Percentiles rank a stretch among this genome's conserved stretches.
Conservation (phyloP, 1,140 invertebrate species). For the Rhagoletis zephyria region DNA sequence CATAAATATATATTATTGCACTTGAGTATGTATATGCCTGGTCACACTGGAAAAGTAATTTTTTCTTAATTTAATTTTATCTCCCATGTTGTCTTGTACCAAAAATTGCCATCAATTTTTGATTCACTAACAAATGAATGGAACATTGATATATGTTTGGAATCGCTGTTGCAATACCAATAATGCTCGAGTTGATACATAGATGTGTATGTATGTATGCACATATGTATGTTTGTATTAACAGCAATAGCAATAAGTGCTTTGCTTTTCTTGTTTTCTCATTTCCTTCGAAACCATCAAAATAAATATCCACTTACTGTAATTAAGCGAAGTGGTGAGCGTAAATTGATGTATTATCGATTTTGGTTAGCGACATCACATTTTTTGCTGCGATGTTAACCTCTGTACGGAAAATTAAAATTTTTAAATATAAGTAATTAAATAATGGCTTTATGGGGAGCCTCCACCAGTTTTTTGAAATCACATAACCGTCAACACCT, state of each 20-base stretch:
- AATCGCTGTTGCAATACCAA: neutral
- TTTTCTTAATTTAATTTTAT: neutral
- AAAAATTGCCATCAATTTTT: neutral
- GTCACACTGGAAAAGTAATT: neutral
- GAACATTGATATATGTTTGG: neutral
- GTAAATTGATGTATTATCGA: neutral
- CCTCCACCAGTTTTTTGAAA: too few species aligned
- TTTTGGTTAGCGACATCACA: neutral
- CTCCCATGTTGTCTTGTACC: neutral
- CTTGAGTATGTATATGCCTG: neutral
- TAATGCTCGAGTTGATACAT: neutral
- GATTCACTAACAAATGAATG: neutral
- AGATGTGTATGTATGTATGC: neutral
- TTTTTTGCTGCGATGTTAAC: too few species aligned
- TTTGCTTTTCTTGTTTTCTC: too few species aligned
- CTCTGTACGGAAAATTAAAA: too few species aligned
- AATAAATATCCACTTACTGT: neutral
- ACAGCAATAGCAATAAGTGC: neutral
- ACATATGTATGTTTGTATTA: neutral
- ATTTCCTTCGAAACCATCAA: neutral
- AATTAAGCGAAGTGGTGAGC: neutral
- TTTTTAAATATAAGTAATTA: too few species aligned
- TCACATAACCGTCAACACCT: too few species aligned
- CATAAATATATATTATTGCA: neutral
- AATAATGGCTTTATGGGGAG: too few species aligned